These are phyloP conservation scores for Cetoscarus ocellatus DNA, from an alignment of 2,797 vertebrate genomes.

Conservation along the genomic window DNA sequence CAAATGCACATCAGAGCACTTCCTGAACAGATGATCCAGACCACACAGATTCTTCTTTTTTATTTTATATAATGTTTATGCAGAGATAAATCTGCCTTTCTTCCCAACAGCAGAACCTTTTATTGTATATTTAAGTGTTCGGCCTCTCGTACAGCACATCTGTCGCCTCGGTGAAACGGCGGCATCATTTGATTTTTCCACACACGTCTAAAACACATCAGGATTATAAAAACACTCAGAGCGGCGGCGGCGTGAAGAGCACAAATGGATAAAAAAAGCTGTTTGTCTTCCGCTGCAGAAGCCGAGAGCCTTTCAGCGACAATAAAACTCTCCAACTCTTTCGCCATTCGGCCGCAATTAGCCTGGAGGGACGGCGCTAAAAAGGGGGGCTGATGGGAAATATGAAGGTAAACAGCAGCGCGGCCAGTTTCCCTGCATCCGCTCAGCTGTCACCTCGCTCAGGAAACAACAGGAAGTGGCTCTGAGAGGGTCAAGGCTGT, in stretches of 20 bases:
- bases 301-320: slow-evolving; percentile 29
- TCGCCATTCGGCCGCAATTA: background rate
- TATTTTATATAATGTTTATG: too few relatives aligned
- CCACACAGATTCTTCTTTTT: too few relatives aligned
- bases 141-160: background rate
- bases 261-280: slow-evolving; percentile 6
- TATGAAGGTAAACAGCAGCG: slow-evolving; percentile 40
- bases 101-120: background rate
- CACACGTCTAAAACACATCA: background rate
- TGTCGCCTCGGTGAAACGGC: background rate
- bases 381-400: slow-evolving; percentile 39
- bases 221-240: slow-evolving; percentile 11
- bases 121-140: background rate
- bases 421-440: slow-evolving; percentile 36
- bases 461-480: slow-evolving; percentile 72
- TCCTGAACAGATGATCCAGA: too few relatives aligned
- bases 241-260: slow-evolving; percentile 1
- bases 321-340: slow-evolving; percentile 31
- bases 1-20: too few relatives aligned
- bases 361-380: slow-evolving; percentile 13
- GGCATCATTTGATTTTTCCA: background rate
- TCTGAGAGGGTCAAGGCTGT: slow-evolving; percentile 52
- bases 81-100: too few relatives aligned
- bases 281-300: background rate
- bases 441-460: slow-evolving; percentile 55